Evolutionary conservation across 2,113 vertebrate genomes (phyloP), one percentile per base, ranked within the genome.

Genomic region (Gila orcuttii): DNA sequence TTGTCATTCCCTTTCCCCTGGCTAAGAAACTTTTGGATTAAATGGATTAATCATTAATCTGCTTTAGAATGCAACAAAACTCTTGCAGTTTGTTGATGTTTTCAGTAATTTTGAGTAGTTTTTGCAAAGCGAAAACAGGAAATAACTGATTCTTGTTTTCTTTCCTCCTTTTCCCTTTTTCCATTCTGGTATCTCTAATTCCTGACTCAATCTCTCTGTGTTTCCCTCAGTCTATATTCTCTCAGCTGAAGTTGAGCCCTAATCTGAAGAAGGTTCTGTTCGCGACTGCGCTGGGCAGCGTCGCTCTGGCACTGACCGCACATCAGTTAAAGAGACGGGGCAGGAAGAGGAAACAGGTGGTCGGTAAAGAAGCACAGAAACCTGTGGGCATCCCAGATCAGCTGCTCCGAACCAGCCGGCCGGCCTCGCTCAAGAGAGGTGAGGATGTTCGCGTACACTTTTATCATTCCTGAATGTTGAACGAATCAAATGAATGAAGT

Each of bases 201-300:
- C n/a, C 23, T 21, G 52, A 55, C 52, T 39, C 45, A 79, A 1
- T 47, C 10, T 82, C 3, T 50, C 11, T 84, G 4, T 83, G 3
- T 50, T 36, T 77, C 76, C 82, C 79, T 76, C 90, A 99, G 97
- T 96, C 96, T 23, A 96, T 97, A 8, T 99, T 99, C 94, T 98
- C 98, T 2, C 97, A 99, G 94, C 95, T 99, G 82, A 95, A 95
- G 31, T 92, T 99, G 28, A 95, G 95, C 0, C 98, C 98, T 0
- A 97, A 94, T 92, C 94, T 99, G 76, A 97, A 98, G 90, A 99
- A 97, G 91, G 97, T 99, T 86, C 94, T 99, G 76, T 97, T 99
- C 80, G 98, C 98, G 78, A 99, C 98, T 0, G 97, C 98, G 0
- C 95, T 99, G 2, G 98, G 98, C 36, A 98, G 97, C 0, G 97